Evolutionary conservation across 2,797 vertebrate genomes (phyloP), one percentile per base, ranked within the genome.

Genomic region (Gymnopithys bicolor): DNA sequence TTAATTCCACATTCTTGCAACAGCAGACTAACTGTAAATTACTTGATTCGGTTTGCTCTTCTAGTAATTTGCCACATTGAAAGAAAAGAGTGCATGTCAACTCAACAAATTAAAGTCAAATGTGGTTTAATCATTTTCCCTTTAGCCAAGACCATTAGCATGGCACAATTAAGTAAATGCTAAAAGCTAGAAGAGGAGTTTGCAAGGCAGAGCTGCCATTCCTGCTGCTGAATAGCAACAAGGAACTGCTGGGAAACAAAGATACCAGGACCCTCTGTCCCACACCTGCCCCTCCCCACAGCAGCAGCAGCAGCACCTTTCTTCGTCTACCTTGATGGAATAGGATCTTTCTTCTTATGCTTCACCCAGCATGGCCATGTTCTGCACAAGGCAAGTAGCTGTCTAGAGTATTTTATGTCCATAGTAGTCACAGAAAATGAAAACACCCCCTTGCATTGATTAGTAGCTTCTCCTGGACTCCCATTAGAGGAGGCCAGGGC

Each of bases 41-140:
- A 89, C 32, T 93, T 96, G 92, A 92, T 97, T 97, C 95, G 80
- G 86, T 95, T 96, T 96, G 52, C 66, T 95, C 77, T 94, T 85
- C 75, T 48, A 90, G 68, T 87, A 97, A 97, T 97, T 97, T 96
- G 90, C 89, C 87, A 96, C 90, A 71, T 5, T 85, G 90, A 74
- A 73, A 95, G 63, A 76, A 96, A 96, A 70, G 94, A 94, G 59
- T 73, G 62, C 66, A 58, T 37, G 58, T 92, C 84, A 83, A 71
- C 60, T 94, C 88, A 95, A 94, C 52, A 96, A 97, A 97, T 95
- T 94, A 93, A 97, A 97, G 89, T 82, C 87, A 96, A 94, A 96
- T 90, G 94, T 85, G 60, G 94, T 94, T 96, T 96, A 97, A 97
- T 95, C n/a, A 92, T 96, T 97, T 97, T 97, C 63, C 76, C 82